These are phyloP conservation scores for Oxygymnocypris stewartii DNA, from an alignment of 2,113 vertebrate genomes.

Conservation along the genomic window DNA sequence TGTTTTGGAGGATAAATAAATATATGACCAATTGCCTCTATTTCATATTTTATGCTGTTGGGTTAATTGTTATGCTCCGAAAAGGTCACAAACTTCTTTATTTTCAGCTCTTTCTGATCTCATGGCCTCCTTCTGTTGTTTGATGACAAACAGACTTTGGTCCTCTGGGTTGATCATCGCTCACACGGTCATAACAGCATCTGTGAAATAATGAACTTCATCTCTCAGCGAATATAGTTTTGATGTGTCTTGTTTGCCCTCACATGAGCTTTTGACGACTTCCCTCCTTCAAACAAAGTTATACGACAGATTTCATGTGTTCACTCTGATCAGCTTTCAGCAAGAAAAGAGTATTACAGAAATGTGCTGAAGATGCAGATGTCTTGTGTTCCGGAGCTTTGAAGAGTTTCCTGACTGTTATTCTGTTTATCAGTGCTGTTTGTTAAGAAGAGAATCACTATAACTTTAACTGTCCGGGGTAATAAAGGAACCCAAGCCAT, in stretches of 20 bases:
- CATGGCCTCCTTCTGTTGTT: neutral
- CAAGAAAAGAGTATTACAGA: conserved; percentile 49
- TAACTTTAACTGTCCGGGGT: neutral
- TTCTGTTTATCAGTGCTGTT: too few species aligned
- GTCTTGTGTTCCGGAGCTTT: neutral
- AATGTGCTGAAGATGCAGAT: conserved; percentile 52
- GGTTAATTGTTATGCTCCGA: neutral
- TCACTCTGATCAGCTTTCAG: conserved; percentile 40
- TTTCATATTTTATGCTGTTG: neutral
- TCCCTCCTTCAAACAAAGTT: neutral
- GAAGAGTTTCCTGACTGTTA: conserved; percentile 3
- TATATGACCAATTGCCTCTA: neutral
- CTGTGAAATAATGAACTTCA: conserved; percentile 3
- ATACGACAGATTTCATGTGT: neutral
- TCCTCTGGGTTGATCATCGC: neutral
- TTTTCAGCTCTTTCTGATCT: neutral
- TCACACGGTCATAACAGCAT: neutral
- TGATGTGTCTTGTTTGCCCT: neutral
- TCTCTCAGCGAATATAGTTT: neutral
- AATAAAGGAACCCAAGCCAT: neutral
- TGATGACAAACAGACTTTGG: conserved; percentile 7
- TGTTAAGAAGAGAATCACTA: neutral
- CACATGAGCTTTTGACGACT: neutral
- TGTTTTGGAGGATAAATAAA: too few species aligned
- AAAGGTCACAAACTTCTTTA: neutral